Evolutionary conservation across 1,140 invertebrate species (phyloP), one percentile per base, ranked within the genome.

Genomic region (Drosophila ambigua): DNA sequence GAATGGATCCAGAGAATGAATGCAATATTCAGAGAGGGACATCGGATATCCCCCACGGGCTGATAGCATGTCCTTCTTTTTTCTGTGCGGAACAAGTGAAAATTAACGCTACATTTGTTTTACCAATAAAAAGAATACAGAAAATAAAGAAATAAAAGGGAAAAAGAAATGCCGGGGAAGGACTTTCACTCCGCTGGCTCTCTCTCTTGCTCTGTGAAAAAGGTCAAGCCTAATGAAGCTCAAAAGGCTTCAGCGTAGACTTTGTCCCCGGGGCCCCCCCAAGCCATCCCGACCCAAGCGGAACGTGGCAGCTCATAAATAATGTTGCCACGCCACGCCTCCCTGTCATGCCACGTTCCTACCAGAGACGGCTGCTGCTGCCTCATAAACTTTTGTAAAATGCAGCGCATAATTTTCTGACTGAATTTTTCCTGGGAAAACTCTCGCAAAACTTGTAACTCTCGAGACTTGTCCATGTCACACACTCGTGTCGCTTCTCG

Each of bases 361-460:
- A 13, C 11, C 35, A 39, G 35, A 13, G 35, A 39, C 35, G 35
- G 8, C 48, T 20, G 20, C 52, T 16, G 43, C 48, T 67, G 57
- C 13, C 39, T 52, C 53, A 35, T 79, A 77, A 87, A 68, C 57
- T 75, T 39, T 77, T 77, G 61, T 68, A 67, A 74, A 74, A 60
- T 87, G 81, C 82, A 85, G 58, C 73, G 77, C 68, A 84, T 84
- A 85, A 85, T 87, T 87, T 71, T 58, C 55, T 49, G 60, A 54
- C 39, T 50, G 48, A 39, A 61, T 60, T 15, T 54, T 68, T 68
- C 31, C 46, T 9, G 55, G 23, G 26, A 50, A 61, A 69, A 26
- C 63, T 69, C 50, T 68, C 66, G 63, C 11, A 24, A 24, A 67
- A 60, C 46, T 46, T 20, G n/a, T 16, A 51, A 23, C 26, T 52